Evolutionary conservation across 2,888 invertebrate species (phyloP), one percentile per base, ranked within the genome.

Genomic region (Meiosimyza decipiens): DNA sequence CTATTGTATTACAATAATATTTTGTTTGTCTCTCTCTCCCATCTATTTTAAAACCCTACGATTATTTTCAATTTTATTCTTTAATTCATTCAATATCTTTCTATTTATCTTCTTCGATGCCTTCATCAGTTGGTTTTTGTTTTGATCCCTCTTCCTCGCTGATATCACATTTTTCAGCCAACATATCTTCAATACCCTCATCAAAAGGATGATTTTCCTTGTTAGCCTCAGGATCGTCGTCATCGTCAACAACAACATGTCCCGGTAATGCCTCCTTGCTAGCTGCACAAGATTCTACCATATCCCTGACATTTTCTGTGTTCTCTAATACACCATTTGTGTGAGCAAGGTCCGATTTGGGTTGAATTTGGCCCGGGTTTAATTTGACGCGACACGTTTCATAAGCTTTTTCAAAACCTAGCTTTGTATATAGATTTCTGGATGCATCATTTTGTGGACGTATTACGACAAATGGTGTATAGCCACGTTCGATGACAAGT

Each of bases 371-470:
- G 57, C 82, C 81, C 66, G 92, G 92, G 84, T 91, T 91, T 85
- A 95, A 90, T 78, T 93, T 92, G 84, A 94, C 94, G 80, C 95
- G 91, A 78, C 94, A 93, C 80, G 93, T 94, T 87, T 93, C 91
- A 87, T 92, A 95, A 81, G 92, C 91, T 86, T 91, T 93, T 84
- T 90, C 90, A 88, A 95, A 95, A 82, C 95, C 94, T 82, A 95
- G 90, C 86, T 95, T 95, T 80, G 90, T 91, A 88, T 95, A 95
- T 71, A 95, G 90, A 81, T 92, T 92, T 83, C 93, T 92, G 78
- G 95, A 95, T 76, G 95, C 95, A 87, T 94, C 94, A 87, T 95
- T 95, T 87, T 95, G 94, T 75, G 95, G 95, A 85, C 92, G 90
- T 88, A 95, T 95, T 81, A 95, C 94, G 78, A 95, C 95, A 88